A percentile compares a stretch with the other conserved stretches of the same genome.
phyloP scores from a whole-genome alignment of 1,140 invertebrate species.

The Drosophila guanche region DNA sequence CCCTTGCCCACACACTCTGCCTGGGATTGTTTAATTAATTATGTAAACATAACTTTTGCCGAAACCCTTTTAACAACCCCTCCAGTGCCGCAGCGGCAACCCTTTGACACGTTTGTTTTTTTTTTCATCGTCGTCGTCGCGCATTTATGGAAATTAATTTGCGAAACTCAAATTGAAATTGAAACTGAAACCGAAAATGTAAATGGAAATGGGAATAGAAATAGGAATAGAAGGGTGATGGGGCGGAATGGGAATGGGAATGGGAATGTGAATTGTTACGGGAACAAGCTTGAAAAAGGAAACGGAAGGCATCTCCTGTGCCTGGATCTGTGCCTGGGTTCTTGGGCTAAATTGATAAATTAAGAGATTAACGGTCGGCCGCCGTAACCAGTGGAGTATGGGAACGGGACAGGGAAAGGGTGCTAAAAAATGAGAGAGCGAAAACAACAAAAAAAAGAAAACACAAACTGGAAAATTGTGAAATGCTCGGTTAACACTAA shows the following conservation, averaged over 20 bases:
- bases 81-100: not conserved
- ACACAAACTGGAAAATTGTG: constrained; percentile 33
- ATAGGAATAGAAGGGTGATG: too few relatives aligned
- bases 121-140: constrained; percentile 27
- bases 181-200: constrained; percentile 40
- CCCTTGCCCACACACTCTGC: constrained; percentile 24
- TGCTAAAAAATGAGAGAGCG: constrained; percentile 1
- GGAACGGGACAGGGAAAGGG: constrained; percentile 3
- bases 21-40: constrained; percentile 82
- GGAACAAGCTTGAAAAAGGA: too few relatives aligned
- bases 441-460: constrained; percentile 43
- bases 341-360: constrained; percentile 69
- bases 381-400: constrained; percentile 55
- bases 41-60: constrained; percentile 81
- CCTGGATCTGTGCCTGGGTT: constrained; percentile 7
- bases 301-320: not conserved
- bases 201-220: constrained; percentile 21
- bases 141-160: constrained; percentile 83
- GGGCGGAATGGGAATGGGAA: too few relatives aligned
- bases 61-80: constrained; percentile 54
- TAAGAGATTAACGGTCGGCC: constrained; percentile 74
- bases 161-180: constrained; percentile 70
- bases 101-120: constrained; percentile 22
- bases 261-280: too few relatives aligned
- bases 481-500: constrained; percentile 45